Base-by-base conservation (phyloP, 2,888 invertebrate species). In the Saturnia japonica region DNA sequence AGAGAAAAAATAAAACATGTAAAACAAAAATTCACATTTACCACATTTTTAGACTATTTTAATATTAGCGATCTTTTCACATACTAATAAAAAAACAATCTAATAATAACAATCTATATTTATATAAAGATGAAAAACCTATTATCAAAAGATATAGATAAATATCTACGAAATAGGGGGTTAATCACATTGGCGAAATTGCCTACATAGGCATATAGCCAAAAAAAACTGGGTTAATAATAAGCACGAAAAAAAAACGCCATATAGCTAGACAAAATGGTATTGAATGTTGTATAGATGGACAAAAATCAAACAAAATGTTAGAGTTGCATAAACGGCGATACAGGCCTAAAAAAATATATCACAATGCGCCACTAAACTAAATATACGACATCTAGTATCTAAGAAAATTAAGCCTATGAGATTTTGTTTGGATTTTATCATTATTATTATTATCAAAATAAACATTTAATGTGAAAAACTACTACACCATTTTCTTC, bases 321-420 rank as follows among this genome's bases (percentile, higher is more conserved):
- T 54, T n/a, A 40, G 34, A 40, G 40, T 8, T 19, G 40, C 64
- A 40, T 40, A 64, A 1, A 40, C 40, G 40, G 40, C 64, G 40
- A 40, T 40, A 40, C 57, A 68, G 57, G 42, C 57, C 40, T 34
- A 42, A 75, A 73, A 74, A 60, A 60, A 28, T 79, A 78, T 79
- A 78, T 79, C 80, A 81, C 79, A 80, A 78, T 77, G 76, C 73
- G 71, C 74, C 72, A 72, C 77, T 77, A 77, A 64, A 64, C 64
- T 64, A 64, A 64, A n/a, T 40, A 62, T 62, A 62, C 62, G 62
- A 57, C 11, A 64, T 64, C 57, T 60, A 60, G 12, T 64, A 64
- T n/a, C 64, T 64, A 64, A 64, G 25, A 64, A 64, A 64, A 64
- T n/a, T 64, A 64, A 40, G n/a, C 40, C 64, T 64, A 64, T 64